Conservation (phyloP, 2,797 vertebrate genomes). For the Myiotriccus ornatus region DNA sequence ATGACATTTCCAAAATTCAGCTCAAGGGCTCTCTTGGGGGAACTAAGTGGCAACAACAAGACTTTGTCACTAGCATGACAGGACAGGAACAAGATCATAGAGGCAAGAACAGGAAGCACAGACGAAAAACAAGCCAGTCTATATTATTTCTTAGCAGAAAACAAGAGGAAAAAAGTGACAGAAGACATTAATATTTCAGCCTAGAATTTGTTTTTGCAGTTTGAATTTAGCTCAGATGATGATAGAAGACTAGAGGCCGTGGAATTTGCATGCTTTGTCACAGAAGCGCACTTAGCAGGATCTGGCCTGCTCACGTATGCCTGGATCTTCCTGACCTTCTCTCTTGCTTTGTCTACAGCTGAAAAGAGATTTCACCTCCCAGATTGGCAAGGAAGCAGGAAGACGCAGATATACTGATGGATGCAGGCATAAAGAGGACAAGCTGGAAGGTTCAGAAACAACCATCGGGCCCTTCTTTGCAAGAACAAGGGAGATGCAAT, state of each 20-base stretch:
- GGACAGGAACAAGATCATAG: conserved; percentile 42
- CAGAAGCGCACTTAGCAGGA: background rate
- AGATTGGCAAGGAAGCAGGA: background rate
- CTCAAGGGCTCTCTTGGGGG: conserved; percentile 43
- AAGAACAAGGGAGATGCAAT: background rate
- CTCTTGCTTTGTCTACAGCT: background rate
- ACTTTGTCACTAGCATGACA: conserved; percentile 27
- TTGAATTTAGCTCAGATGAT: conserved; percentile 16
- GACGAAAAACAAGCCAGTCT: conserved; percentile 45
- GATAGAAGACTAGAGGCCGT: background rate
- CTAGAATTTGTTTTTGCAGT: conserved; percentile 25
- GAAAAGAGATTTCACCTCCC: background rate
- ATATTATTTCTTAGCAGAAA: conserved; percentile 35
- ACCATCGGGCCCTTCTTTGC: background rate
- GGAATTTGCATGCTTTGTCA: background rate
- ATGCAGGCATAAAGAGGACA: background rate
- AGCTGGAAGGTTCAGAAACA: background rate
- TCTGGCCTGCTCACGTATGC: background rate
- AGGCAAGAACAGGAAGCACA: conserved; percentile 38
- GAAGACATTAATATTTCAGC: conserved; percentile 48
- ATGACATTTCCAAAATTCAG: conserved; percentile 54
- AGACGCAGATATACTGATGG: background rate
- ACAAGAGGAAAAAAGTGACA: conserved; percentile 23
- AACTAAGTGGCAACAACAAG: conserved; percentile 46
- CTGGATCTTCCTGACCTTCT: background rate